Evolutionary conservation across 1,140 invertebrate genomes (phyloP), one percentile per base, ranked within the genome.

Genomic region (Leptinotarsa undecemlineata): DNA sequence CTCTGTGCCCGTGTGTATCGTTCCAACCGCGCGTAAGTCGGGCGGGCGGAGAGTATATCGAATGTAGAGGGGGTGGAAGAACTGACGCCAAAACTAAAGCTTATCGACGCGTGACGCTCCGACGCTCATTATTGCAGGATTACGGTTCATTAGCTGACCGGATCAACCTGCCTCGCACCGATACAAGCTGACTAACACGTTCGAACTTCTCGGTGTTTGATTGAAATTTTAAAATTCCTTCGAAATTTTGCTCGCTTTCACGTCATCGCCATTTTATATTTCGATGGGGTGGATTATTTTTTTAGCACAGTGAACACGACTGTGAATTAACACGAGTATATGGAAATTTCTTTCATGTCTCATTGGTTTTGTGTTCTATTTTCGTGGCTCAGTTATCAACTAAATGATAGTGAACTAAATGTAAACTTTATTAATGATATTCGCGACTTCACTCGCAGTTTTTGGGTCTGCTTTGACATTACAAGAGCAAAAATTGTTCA

Each of bases 71-170:
- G 68, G 66, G 66, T n/a, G 68, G 66, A 75, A 62, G 68, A 77
- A 73, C 76, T 72, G 75, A 79, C 76, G 74, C 77, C 78, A 77
- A 79, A 80, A 76, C 77, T 78, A 75, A 80, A 82, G 76, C 78
- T 76, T 73, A 81, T 80, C 79, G 77, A 81, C 77, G 81, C 80
- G 79, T 81, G 76, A 42, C 61, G 62, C 74, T 75, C 74, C 71
- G 68, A 74, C 73, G 78, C 84, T 87, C 86, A 84, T 88, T 88
- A 87, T 85, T 84, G 84, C 82, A 79, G 85, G 86, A 87, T 87
- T 87, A 87, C 84, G 82, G 83, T 87, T 87, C 86, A 86, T 87
- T 87, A 87, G 86, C 85, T 82, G 81, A 79, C 79, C 80, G 81
- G 79, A 81, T 80, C 79, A 82, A 78, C 75, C 72, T 79, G 77